These are phyloP conservation scores for Scomber japonicus DNA, from an alignment of 2,113 vertebrate genomes.

Conservation along the genomic window DNA sequence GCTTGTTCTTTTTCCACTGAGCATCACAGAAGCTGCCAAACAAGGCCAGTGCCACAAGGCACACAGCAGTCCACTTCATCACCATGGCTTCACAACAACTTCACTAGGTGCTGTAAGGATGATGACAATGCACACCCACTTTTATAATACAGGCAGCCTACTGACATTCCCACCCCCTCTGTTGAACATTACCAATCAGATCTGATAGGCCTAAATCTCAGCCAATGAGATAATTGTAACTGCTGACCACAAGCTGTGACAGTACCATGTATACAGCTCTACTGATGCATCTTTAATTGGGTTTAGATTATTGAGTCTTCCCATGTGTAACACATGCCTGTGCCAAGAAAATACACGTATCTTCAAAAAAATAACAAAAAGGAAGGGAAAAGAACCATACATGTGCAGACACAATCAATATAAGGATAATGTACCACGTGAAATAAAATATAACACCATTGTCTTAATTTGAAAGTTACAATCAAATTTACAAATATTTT, in stretches of 20 bases:
- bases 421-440: not conserved
- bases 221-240: conserved; percentile 21
- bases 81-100: conserved; percentile 66
- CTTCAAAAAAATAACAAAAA: not conserved
- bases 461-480: not conserved
- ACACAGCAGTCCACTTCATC: conserved; percentile 63
- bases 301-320: not conserved
- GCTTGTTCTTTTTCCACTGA: not conserved
- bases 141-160: conserved; percentile 70
- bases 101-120: conserved; percentile 65
- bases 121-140: conserved; percentile 17
- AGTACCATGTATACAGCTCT: not conserved
- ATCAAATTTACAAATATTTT: not conserved
- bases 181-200: conserved; percentile 22
- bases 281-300: not conserved
- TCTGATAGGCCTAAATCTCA: not conserved
- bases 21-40: conserved; percentile 62
- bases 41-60: conserved; percentile 69
- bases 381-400: not conserved
- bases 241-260: conserved; percentile 8
- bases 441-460: not conserved
- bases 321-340: conserved; percentile 1
- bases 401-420: not conserved
- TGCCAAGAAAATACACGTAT: not conserved
- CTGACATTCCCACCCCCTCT: conserved; percentile 52